These are phyloP conservation scores for Lamellibrachia satsuma DNA, from an alignment of 2,888 invertebrate genomes.

Conservation along the genomic window DNA sequence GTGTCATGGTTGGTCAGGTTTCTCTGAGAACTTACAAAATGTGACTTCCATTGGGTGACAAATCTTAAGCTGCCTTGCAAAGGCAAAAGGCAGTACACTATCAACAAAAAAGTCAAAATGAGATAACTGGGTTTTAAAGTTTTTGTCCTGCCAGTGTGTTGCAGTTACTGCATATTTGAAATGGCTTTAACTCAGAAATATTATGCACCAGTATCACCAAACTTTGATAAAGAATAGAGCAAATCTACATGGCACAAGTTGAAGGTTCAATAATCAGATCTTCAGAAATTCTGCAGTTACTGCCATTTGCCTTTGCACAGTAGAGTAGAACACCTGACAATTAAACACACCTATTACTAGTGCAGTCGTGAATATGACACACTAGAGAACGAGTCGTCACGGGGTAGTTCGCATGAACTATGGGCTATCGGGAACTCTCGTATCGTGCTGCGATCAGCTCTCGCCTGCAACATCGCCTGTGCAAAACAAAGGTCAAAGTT, in stretches of 20 bases:
- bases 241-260: not conserved
- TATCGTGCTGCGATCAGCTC: not conserved
- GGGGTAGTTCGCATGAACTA: not conserved
- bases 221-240: not conserved
- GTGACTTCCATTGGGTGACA: too few relatives aligned
- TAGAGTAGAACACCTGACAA: not conserved
- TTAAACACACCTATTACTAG: not conserved
- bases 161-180: too few relatives aligned
- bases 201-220: not conserved
- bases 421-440: not conserved
- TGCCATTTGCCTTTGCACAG: too few relatives aligned
- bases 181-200: too few relatives aligned
- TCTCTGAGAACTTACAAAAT: too few relatives aligned
- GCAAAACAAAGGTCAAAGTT: not conserved
- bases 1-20: too few relatives aligned
- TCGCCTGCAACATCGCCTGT: not conserved
- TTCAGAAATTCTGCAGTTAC: too few relatives aligned
- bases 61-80: too few relatives aligned
- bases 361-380: constrained; percentile 5
- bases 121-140: too few relatives aligned
- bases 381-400: not conserved
- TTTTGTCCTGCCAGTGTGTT: too few relatives aligned
- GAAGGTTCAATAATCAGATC: not conserved
- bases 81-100: too few relatives aligned
- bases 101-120: too few relatives aligned